Conservation (phyloP, 1,140 invertebrate species). For the Drosophila willistoni region DNA sequence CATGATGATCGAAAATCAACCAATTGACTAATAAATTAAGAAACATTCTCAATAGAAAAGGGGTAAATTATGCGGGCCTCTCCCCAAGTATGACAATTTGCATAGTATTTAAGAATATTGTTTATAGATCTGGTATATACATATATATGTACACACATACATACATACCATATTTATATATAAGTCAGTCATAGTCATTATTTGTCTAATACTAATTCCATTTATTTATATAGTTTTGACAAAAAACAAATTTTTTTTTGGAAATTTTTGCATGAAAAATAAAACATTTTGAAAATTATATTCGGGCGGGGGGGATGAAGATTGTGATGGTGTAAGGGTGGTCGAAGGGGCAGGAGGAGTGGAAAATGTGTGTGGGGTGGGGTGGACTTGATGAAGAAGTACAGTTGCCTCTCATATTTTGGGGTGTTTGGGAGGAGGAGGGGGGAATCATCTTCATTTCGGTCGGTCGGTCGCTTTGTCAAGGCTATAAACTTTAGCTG, state of each 20-base stretch:
- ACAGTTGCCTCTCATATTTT: conserved; percentile 16
- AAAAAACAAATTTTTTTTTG: neutral
- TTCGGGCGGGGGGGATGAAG: no score
- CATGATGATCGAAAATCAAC: neutral
- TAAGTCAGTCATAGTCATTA: neutral
- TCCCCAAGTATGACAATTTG: neutral
- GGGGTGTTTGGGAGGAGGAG: neutral
- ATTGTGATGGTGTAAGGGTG: no score
- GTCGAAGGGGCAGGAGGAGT: no score
- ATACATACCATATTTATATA: no score
- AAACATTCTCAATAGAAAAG: neutral
- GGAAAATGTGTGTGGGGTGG: no score
- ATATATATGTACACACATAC: neutral
- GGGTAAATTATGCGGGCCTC: conserved; percentile 3
- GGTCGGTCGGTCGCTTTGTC: conserved; percentile 20
- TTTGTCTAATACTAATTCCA: neutral
- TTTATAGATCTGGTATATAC: neutral
- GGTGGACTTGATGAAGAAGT: neutral
- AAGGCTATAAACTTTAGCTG: conserved; percentile 63
- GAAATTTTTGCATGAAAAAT: no score
- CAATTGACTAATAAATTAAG: conserved; percentile 4
- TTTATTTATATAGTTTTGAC: conserved; percentile 3
- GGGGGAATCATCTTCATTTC: neutral
- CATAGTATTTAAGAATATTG: neutral
- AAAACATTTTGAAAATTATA: neutral